Base-by-base conservation (phyloP, 2,113 vertebrate genomes). In the Empidonax traillii region DNA sequence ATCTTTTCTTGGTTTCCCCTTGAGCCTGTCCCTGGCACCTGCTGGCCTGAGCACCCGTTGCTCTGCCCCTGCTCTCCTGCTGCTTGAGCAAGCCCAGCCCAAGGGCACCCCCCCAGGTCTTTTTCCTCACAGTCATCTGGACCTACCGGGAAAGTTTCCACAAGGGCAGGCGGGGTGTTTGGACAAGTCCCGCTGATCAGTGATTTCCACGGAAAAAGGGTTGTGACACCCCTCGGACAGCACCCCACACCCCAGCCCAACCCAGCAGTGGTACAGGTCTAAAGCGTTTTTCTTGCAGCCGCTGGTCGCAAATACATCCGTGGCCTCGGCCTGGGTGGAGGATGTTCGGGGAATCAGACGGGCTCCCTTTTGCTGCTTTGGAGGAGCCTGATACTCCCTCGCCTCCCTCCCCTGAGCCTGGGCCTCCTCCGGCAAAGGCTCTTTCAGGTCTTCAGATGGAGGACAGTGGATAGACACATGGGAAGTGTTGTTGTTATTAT, bases 401-500 rank as follows among this genome's bases (percentile, higher is more conserved):
- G 4, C 13, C 47, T 47, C 46, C 37, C 31, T 43, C 19, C 12
- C 23, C 22, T 10, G 25, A 3, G 1, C 30, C 55, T 14, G 1
- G 53, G 31, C 41, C 80, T 66, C 59, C 75, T 63, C 59, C 47
- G 3, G 46, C 41, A 55, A 30, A 73, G 47, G 74, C 37, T 63
- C 61, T 20, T 30, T 9, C 17, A 35, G 82, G 62, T 87, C 56
- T 51, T 82, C 14, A 46, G 41, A 0, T 68, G 41, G 65, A 84
- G 72, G 75, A 41, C 59, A 33, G 80, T 5, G 41, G 85, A 52
- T 18, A 87, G 85, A 52, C 90, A 46, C 49, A 80, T 63, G 87
- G 93, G 43, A 95, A 85, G 41, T 12, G 68, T 10, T 62, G 81
- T 8, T 79, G 77, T 47, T 85, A 44, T 91, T 95, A 93, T 96